phyloP scores from a whole-genome alignment of 2,888 invertebrate species.

The Drosophila buzzatii region DNA sequence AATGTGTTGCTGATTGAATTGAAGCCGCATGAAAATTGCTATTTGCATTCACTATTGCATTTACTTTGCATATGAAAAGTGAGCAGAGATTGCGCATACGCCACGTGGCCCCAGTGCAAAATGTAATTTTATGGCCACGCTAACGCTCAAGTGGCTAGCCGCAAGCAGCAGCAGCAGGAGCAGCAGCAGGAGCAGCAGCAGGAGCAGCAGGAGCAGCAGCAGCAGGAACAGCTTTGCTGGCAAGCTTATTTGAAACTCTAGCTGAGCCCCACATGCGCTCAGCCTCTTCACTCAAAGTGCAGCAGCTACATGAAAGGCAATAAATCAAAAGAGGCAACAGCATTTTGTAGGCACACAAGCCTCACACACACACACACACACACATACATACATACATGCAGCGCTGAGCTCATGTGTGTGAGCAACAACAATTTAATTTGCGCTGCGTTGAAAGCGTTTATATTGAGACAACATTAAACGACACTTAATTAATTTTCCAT shows the following conservation, averaged over 20 bases:
- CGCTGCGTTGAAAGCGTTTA: constrained; percentile 75
- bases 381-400: too few relatives aligned
- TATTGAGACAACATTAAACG: constrained; percentile 78
- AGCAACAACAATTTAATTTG: constrained; percentile 71
- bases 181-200: background rate
- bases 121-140: constrained; percentile 66
- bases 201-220: constrained; percentile 1
- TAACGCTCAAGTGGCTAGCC: constrained; percentile 53
- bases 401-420: constrained; percentile 10
- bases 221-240: constrained; percentile 4
- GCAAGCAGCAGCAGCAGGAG: constrained; percentile 29
- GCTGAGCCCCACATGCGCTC: background rate
- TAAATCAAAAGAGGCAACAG: constrained; percentile 65
- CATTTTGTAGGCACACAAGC: background rate
- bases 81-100: constrained; percentile 63
- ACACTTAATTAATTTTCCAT: constrained; percentile 78
- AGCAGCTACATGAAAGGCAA: constrained; percentile 61
- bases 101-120: constrained; percentile 41
- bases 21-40: constrained; percentile 71
- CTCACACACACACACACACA: too few relatives aligned
- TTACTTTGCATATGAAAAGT: constrained; percentile 54
- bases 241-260: constrained; percentile 4
- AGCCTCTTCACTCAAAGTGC: constrained; percentile 37
- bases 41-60: constrained; percentile 71
- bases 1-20: constrained; percentile 65